Percentiles rank a stretch among this genome's conserved stretches.
phyloP scores from a whole-genome alignment of 2,888 invertebrate genomes.

The Stenoptilia bipunctidactyla region DNA sequence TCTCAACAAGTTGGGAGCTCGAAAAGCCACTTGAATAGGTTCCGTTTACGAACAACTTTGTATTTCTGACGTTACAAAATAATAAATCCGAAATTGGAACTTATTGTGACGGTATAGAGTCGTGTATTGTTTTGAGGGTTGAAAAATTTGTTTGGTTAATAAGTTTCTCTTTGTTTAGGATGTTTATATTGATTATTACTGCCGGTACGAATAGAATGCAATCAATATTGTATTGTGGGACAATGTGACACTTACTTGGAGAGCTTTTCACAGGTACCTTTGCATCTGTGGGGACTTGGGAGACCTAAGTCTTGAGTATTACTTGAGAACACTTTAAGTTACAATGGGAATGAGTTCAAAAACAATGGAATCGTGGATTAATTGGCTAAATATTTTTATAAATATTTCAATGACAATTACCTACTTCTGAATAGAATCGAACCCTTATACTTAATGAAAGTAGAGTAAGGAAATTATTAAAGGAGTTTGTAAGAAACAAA shows the following conservation, averaged over 20 bases:
- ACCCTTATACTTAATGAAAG: no score
- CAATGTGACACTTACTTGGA: background rate
- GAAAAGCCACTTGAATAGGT: slow-evolving; percentile 33
- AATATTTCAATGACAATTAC: no score
- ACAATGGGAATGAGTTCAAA: no score
- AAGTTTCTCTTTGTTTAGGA: slow-evolving; percentile 25
- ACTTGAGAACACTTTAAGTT: no score
- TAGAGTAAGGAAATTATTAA: no score
- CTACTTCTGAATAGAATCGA: no score
- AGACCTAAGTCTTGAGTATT: no score
- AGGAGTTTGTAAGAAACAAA: no score
- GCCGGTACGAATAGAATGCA: slow-evolving; percentile 2
- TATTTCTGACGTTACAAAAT: slow-evolving; percentile 3
- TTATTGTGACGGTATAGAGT: slow-evolving; percentile 6
- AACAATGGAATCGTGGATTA: no score
- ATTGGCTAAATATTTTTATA: no score
- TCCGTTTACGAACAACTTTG: slow-evolving; percentile 20
- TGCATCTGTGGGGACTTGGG: no score
- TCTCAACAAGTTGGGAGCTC: slow-evolving; percentile 31
- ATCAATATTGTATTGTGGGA: slow-evolving; percentile 3
- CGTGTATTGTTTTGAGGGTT: background rate
- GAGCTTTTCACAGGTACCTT: background rate
- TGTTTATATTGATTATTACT: slow-evolving; percentile 23
- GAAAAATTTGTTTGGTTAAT: no score
- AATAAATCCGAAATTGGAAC: slow-evolving; percentile 11